Evolutionary conservation across 2,113 vertebrate species (phyloP).

Genomic region (Anser brachyrhynchus): DNA sequence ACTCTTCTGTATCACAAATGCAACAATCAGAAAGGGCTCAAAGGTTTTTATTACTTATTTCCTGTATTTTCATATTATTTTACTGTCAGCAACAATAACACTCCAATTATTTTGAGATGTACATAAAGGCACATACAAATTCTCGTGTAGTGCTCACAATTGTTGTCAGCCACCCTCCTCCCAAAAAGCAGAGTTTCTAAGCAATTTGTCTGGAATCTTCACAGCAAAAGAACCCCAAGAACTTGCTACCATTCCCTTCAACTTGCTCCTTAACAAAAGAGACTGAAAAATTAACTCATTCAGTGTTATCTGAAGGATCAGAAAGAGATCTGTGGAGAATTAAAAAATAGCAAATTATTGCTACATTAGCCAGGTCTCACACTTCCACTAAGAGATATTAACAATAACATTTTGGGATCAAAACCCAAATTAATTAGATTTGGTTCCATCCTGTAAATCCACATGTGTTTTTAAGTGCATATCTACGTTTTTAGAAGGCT

Average conservation of each 20-base stretch:
- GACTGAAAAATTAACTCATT: background rate
- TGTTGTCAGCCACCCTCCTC: background rate
- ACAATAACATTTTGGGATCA: background rate
- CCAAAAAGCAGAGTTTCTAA: background rate
- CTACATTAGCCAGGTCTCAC: background rate
- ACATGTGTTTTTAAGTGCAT: background rate
- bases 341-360: background rate
- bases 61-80: background rate
- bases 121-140: background rate
- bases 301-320: background rate
- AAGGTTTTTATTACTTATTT: background rate
- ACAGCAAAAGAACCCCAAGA: background rate
- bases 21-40: background rate
- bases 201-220: background rate
- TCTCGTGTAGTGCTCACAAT: background rate
- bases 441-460: background rate
- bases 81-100: background rate
- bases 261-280: background rate
- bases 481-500: background rate
- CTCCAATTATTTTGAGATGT: background rate
- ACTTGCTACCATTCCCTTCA: background rate
- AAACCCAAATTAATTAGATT: background rate
- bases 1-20: background rate
- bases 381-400: background rate
- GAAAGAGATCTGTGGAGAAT: background rate